Percentiles rank a stretch among this genome's conserved stretches.
These are phyloP conservation scores for Eumeta japonica DNA, from an alignment of 1,140 invertebrate genomes.

Conservation along the genomic window DNA sequence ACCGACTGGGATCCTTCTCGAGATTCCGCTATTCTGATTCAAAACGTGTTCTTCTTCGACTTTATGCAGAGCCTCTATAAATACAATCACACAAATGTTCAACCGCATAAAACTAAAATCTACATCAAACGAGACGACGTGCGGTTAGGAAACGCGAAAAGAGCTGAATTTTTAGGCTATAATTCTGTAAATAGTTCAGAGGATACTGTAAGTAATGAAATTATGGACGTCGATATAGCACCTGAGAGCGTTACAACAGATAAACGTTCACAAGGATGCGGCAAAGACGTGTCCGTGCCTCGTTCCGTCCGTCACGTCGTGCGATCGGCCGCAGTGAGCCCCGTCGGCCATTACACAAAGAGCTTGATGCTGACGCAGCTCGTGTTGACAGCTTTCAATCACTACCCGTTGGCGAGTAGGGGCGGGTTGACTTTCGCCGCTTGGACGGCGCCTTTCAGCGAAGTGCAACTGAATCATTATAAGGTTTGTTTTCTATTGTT, in stretches of 20 bases:
- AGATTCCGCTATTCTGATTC: constrained; percentile 62
- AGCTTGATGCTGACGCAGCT: constrained; percentile 68
- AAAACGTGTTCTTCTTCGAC: constrained; percentile 67
- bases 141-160: constrained; percentile 18
- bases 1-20: constrained; percentile 44
- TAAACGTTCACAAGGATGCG: constrained; percentile 21
- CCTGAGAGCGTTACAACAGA: background rate
- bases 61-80: constrained; percentile 34
- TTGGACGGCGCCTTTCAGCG: constrained; percentile 49
- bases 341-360: constrained; percentile 67
- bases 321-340: constrained; percentile 61
- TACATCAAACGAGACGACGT: constrained; percentile 44
- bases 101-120: constrained; percentile 23
- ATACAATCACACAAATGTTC: constrained; percentile 18
- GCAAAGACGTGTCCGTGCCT: constrained; percentile 23
- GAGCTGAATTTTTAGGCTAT: constrained; percentile 33
- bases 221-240: constrained; percentile 23
- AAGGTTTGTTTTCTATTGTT: constrained; percentile 27
- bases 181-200: constrained; percentile 13
- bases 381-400: constrained; percentile 71
- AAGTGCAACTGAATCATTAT: constrained; percentile 65
- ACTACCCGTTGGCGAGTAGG: constrained; percentile 66
- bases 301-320: constrained; percentile 46
- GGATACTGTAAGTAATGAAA: constrained; percentile 25
- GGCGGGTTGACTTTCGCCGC: constrained; percentile 44